Evolutionary conservation across 2,888 invertebrate genomes (phyloP).

Genomic region (Watsonalla cultraria): DNA sequence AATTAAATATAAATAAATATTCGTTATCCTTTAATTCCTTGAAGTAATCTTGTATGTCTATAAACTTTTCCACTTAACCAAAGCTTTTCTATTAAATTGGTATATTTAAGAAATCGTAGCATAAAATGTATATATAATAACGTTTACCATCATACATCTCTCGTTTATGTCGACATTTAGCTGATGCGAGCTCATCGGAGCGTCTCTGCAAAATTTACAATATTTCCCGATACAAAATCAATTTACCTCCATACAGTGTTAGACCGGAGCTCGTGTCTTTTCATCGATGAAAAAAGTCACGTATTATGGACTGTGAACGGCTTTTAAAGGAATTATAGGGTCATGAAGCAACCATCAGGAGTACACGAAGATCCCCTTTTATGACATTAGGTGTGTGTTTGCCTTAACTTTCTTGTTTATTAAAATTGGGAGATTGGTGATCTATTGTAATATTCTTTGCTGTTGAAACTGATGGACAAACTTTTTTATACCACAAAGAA

Average conservation of each 20-base stretch:
- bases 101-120: too few relatives aligned
- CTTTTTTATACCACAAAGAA: too few relatives aligned
- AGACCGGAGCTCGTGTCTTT: constrained; percentile 41
- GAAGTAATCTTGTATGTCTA: too few relatives aligned
- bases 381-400: background rate
- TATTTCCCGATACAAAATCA: constrained; percentile 62
- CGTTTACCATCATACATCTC: constrained; percentile 25
- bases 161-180: constrained; percentile 31
- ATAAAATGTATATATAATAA: constrained; percentile 16
- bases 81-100: too few relatives aligned
- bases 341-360: constrained; percentile 35
- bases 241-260: constrained; percentile 60
- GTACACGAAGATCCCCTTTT: background rate
- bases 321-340: constrained; percentile 46
- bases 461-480: too few relatives aligned
- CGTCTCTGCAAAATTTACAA: constrained; percentile 56
- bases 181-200: constrained; percentile 37
- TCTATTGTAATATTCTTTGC: too few relatives aligned
- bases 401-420: background rate
- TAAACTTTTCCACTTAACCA: too few relatives aligned
- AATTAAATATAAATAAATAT: too few relatives aligned
- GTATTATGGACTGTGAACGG: constrained; percentile 52
- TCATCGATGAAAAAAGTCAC: constrained; percentile 62
- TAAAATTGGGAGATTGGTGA: too few relatives aligned
- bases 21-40: too few relatives aligned